Percentiles rank a stretch among this genome's conserved stretches.
phyloP scores from a whole-genome alignment of 2,797 vertebrate species.

The Lycodopsis pacificus region DNA sequence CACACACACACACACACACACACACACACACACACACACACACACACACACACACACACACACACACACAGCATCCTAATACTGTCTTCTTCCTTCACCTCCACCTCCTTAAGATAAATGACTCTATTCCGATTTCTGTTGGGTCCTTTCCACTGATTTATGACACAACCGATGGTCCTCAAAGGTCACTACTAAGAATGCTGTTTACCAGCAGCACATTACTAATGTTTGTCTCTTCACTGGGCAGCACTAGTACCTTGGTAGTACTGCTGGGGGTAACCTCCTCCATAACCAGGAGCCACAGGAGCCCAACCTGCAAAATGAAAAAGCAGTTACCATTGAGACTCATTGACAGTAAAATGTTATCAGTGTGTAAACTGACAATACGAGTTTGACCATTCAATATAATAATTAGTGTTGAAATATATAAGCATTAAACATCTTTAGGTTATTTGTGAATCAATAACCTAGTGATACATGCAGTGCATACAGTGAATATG shows the following conservation, averaged over 20 bases:
- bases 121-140: slow-evolving; percentile 13
- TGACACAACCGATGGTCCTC: slow-evolving; percentile 2
- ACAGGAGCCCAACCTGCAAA: slow-evolving; percentile 53
- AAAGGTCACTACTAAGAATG: slow-evolving; percentile 25
- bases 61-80: not conserved
- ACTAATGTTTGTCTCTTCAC: not conserved
- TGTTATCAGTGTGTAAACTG: not conserved
- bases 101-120: slow-evolving; percentile 43
- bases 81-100: not conserved
- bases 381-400: not conserved
- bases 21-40: not conserved
- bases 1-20: not conserved
- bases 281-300: slow-evolving; percentile 76
- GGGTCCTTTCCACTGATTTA: slow-evolving; percentile 51
- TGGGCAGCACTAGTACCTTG: slow-evolving; percentile 68
- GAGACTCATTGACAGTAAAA: not conserved
- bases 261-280: slow-evolving; percentile 79
- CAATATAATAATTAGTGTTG: not conserved
- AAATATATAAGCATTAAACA: not conserved
- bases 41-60: not conserved
- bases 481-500: not conserved
- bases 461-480: not conserved
- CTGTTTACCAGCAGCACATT: slow-evolving; percentile 1
- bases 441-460: not conserved
- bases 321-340: slow-evolving; percentile 26